Percentiles rank a stretch among this genome's conserved stretches.
Evolutionary conservation across 2,113 vertebrate genomes (phyloP).

Genomic region (Platycercus adscitus): DNA sequence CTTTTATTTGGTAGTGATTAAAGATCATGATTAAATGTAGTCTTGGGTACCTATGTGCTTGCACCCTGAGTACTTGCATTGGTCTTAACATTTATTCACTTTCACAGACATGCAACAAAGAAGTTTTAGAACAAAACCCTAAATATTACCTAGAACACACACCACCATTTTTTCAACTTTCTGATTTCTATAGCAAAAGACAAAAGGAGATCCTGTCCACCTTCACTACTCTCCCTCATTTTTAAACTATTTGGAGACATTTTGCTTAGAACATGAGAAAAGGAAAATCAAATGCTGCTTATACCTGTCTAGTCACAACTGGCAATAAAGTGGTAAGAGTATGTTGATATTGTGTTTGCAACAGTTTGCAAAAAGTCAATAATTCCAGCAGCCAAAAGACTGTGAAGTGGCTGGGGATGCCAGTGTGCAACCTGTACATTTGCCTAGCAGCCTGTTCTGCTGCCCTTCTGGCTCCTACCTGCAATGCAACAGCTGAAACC

Average conservation of each 20-base stretch:
- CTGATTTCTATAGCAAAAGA: not conserved
- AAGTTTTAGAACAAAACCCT: not conserved
- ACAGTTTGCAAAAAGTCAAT: not conserved
- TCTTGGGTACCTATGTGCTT: accelerated
- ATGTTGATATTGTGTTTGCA: not conserved
- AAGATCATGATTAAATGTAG: not conserved
- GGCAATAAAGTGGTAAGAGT: not conserved
- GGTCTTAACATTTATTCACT: not conserved
- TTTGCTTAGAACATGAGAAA: not conserved
- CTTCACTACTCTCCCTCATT: not conserved
- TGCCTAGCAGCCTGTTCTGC: not conserved
- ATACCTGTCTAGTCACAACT: not conserved
- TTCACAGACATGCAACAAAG: not conserved
- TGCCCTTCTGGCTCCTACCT: not conserved
- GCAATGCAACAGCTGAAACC: not conserved
- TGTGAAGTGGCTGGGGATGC: not conserved
- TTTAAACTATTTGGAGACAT: not conserved
- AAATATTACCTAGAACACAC: not conserved
- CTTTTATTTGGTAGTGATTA: not conserved
- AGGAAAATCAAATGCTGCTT: not conserved
- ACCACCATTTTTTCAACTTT: not conserved
- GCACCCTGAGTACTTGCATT: not conserved
- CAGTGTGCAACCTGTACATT: not conserved
- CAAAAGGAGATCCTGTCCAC: not conserved
- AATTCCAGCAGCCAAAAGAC: not conserved